Evolutionary conservation across 2,797 vertebrate genomes (phyloP).

Genomic region (Eulemur mongoz): DNA sequence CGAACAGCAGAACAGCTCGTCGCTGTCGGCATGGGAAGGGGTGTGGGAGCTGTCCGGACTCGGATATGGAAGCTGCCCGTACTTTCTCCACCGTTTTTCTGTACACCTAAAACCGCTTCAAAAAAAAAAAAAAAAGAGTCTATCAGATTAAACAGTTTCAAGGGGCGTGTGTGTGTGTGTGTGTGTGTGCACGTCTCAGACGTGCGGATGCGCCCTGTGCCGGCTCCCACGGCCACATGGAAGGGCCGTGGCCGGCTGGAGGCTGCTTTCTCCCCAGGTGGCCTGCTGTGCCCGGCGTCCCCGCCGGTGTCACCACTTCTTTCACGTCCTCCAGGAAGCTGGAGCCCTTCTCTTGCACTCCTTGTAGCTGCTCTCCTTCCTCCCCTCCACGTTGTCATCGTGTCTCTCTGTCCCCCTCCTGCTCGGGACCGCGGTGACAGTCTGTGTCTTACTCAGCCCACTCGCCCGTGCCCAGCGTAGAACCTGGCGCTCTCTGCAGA

Average conservation of each 20-base stretch:
- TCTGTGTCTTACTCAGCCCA: rapidly evolving
- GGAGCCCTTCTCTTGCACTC: background rate
- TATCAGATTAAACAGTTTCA: too few relatives aligned
- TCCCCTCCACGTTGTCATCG: rapidly evolving
- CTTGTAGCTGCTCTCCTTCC: background rate
- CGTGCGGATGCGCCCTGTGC: rapidly evolving
- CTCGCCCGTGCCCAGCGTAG: rapidly evolving
- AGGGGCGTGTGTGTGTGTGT: too few relatives aligned
- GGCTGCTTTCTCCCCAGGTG: background rate
- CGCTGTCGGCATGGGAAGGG: rapidly evolving
- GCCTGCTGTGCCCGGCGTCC: background rate
- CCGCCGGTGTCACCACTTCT: too few relatives aligned
- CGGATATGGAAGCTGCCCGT: background rate
- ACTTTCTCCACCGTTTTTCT: rapidly evolving
- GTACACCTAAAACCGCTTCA: background rate
- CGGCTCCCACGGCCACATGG: background rate
- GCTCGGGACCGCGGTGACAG: rapidly evolving
- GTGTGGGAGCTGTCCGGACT: too few relatives aligned
- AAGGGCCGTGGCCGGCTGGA: background rate
- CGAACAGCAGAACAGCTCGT: rapidly evolving
- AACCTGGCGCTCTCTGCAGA: background rate
- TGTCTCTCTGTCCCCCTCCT: too few relatives aligned
- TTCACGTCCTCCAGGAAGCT: rapidly evolving
- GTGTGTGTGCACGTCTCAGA: too few relatives aligned
- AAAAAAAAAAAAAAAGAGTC: background rate